Conservation (phyloP, 92 coral and sea anemone genomes). For the Isaurus tuberculatus region DNA sequence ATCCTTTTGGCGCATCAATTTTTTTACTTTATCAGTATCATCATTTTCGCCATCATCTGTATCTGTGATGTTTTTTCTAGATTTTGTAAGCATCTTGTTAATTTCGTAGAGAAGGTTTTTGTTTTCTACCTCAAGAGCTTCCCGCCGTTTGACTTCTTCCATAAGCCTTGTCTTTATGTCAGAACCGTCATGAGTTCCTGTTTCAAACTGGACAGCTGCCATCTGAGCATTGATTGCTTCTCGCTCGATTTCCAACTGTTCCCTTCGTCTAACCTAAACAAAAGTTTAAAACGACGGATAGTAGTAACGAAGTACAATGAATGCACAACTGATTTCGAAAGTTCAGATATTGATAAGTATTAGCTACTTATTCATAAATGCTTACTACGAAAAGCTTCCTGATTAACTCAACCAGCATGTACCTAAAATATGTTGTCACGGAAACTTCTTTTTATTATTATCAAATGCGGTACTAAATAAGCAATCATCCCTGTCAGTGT, state of each 20-base stretch:
- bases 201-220: constrained; percentile 28
- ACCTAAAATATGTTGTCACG: no score
- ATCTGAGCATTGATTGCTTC: constrained; percentile 26
- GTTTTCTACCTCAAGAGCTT: constrained; percentile 81
- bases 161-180: constrained; percentile 61
- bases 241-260: constrained; percentile 26
- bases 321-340: background rate
- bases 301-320: background rate
- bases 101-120: constrained; percentile 83
- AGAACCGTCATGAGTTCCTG: constrained; percentile 23
- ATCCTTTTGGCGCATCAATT: constrained; percentile 49
- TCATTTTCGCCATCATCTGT: constrained; percentile 42
- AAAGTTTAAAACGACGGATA: background rate
- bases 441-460: no score
- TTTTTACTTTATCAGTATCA: constrained; percentile 13
- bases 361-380: background rate
- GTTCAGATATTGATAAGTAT: background rate
- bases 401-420: no score
- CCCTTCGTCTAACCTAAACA: constrained; percentile 30
- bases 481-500: no score
- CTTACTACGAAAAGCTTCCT: no score
- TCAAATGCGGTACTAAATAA: no score
- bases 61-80: constrained; percentile 25
- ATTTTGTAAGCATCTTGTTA: constrained; percentile 66
- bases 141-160: constrained; percentile 72